These are phyloP conservation scores for Antheraea mylitta DNA, from an alignment of 1,140 invertebrate species.

Conservation along the genomic window DNA sequence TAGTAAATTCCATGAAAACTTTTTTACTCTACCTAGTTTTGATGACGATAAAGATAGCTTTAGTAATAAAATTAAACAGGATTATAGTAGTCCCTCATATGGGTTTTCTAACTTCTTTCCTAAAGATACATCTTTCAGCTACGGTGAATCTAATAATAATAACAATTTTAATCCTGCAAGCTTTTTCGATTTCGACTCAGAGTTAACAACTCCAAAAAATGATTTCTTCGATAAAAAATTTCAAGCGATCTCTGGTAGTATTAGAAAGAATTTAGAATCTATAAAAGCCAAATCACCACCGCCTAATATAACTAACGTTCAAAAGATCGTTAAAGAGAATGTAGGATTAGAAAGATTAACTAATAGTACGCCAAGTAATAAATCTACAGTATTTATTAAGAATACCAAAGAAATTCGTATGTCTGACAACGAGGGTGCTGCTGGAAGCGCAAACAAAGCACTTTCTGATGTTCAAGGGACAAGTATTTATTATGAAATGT, in stretches of 20 bases:
- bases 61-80: constrained; percentile 43
- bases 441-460: constrained; percentile 53
- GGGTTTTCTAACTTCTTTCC: constrained; percentile 60
- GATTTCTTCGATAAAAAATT: constrained; percentile 70
- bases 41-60: constrained; percentile 39
- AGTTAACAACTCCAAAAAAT: constrained; percentile 70
- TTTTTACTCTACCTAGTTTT: constrained; percentile 62
- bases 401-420: constrained; percentile 72
- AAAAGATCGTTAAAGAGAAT: constrained; percentile 55
- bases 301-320: constrained; percentile 47
- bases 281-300: constrained; percentile 49
- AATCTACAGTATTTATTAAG: constrained; percentile 64
- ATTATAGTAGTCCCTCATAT: constrained; percentile 49
- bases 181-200: constrained; percentile 61
- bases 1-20: constrained; percentile 54
- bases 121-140: constrained; percentile 44
- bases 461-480: constrained; percentile 70
- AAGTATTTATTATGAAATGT: constrained; percentile 75
- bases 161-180: constrained; percentile 57
- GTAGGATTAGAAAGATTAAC: constrained; percentile 45
- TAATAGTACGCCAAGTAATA: constrained; percentile 58
- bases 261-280: constrained; percentile 56
- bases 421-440: constrained; percentile 63
- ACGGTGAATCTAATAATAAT: constrained; percentile 31
- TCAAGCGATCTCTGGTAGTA: constrained; percentile 61